Evolutionary conservation across 2,888 invertebrate genomes (phyloP).

Genomic region (Disparrhopalites patrizii): DNA sequence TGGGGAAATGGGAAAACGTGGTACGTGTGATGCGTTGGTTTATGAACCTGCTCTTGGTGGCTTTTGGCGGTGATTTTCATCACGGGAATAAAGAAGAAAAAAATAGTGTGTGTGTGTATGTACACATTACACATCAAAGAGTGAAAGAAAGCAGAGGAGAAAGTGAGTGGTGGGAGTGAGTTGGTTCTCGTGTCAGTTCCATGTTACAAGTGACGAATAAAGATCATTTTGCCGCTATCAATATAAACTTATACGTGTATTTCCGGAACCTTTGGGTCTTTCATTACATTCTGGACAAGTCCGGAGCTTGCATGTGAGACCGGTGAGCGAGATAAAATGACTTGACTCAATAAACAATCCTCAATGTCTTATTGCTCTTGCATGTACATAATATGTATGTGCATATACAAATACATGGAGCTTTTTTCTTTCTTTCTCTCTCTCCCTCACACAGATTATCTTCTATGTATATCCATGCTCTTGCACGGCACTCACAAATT

Average conservation of each 20-base stretch:
- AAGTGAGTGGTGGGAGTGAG: slow-evolving; percentile 24
- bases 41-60: too few species aligned
- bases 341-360: slow-evolving; percentile 32
- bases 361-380: too few species aligned
- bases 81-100: too few species aligned
- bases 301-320: slow-evolving; percentile 11
- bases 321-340: slow-evolving; percentile 8
- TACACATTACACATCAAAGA: neutral
- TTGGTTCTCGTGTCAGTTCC: slow-evolving; percentile 47
- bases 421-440: neutral
- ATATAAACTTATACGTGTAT: slow-evolving; percentile 40
- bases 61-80: slow-evolving; percentile 39
- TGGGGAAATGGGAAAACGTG: neutral
- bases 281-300: slow-evolving; percentile 36
- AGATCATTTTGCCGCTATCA: slow-evolving; percentile 46
- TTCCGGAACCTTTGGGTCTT: slow-evolving; percentile 44
- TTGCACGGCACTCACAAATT: neutral
- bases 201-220: slow-evolving; percentile 46
- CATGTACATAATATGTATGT: too few species aligned
- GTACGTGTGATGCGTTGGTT: too few species aligned
- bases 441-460: too few species aligned
- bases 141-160: too few species aligned
- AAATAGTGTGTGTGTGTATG: neutral
- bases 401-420: neutral
- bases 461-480: neutral